These are phyloP conservation scores for Heliconius aoede DNA, from an alignment of 2,888 invertebrate species.

Conservation along the genomic window DNA sequence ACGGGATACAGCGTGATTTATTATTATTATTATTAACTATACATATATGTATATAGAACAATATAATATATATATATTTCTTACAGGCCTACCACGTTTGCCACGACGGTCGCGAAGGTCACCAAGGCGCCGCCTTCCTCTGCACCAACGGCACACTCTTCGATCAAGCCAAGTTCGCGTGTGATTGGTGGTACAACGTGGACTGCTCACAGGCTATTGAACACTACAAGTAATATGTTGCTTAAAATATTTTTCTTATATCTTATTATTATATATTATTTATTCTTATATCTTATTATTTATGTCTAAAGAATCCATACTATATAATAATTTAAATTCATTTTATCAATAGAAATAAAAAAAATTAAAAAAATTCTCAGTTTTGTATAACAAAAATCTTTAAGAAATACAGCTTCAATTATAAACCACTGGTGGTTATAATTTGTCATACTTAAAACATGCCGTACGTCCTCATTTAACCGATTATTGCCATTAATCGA, in stretches of 20 bases:
- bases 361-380: no score
- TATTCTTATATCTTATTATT: no score
- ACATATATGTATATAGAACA: no score
- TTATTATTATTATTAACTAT: no score
- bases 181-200: conserved; percentile 97
- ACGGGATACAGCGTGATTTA: no score
- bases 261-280: no score
- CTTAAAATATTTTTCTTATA: background rate
- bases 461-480: background rate
- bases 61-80: background rate
- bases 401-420: conserved; percentile 5
- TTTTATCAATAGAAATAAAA: no score
- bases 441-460: conserved; percentile 7
- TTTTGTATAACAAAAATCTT: background rate
- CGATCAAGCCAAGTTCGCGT: conserved; percentile 92
- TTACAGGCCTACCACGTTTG: conserved; percentile 93
- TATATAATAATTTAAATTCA: no score
- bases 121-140: conserved; percentile 92
- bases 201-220: conserved; percentile 90
- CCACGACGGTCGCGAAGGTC: conserved; percentile 93
- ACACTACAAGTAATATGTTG: conserved; percentile 87
- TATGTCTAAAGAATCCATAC: no score
- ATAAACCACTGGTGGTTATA: background rate
- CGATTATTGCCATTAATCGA: conserved; percentile 12
- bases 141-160: conserved; percentile 94